Evolutionary conservation across 1,140 invertebrate genomes (phyloP).

Genomic region (Pogonomyrmex barbatus): DNA sequence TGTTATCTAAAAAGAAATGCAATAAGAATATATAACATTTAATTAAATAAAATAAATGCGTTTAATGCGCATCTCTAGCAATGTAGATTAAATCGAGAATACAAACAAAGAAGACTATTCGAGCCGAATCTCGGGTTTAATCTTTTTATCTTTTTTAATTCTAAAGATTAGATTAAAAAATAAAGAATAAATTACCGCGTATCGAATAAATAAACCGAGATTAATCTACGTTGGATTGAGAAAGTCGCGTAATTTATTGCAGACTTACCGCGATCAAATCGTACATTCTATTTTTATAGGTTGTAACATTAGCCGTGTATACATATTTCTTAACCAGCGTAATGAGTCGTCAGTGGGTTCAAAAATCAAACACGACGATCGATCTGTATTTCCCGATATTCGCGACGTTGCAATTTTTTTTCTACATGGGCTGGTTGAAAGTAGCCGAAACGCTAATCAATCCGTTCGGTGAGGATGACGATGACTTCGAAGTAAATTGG

Average conservation of each 20-base stretch:
- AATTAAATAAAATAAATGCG: too few relatives aligned
- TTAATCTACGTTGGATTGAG: neutral
- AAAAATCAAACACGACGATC: constrained; percentile 85
- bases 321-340: constrained; percentile 94
- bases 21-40: too few relatives aligned
- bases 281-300: constrained; percentile 85
- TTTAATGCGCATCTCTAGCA: too few relatives aligned
- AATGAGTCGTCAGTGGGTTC: constrained; percentile 93
- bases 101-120: too few relatives aligned
- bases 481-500: constrained; percentile 95
- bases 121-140: too few relatives aligned
- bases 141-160: too few relatives aligned
- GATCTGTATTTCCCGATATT: constrained; percentile 96
- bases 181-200: too few relatives aligned
- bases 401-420: constrained; percentile 93
- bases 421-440: constrained; percentile 97
- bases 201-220: neutral
- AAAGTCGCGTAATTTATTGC: neutral
- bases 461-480: constrained; percentile 97
- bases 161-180: too few relatives aligned
- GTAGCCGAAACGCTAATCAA: constrained; percentile 94
- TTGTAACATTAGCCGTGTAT: constrained; percentile 96
- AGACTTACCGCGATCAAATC: neutral
- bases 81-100: too few relatives aligned
- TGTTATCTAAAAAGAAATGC: too few relatives aligned